Evolutionary conservation across 2,113 vertebrate genomes (phyloP).

Genomic region (Callospermophilus lateralis): DNA sequence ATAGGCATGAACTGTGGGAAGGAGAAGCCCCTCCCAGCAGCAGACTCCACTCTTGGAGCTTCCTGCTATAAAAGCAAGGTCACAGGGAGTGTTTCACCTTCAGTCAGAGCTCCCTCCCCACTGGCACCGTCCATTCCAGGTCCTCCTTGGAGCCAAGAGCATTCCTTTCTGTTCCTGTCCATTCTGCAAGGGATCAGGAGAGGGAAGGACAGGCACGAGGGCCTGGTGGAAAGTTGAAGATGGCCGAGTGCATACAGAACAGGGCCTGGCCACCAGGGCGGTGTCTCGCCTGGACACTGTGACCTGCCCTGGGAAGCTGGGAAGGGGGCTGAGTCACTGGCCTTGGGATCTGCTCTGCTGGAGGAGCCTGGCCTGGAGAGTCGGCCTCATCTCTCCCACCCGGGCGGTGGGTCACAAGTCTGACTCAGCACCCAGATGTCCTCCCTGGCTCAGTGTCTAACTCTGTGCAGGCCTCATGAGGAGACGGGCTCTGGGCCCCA

Average conservation of each 20-base stretch:
- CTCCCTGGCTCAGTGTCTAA: constrained; percentile 50
- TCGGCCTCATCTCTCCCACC: background rate
- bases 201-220: background rate
- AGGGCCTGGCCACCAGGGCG: background rate
- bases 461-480: background rate
- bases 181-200: background rate
- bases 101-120: background rate
- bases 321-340: constrained; percentile 24
- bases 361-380: background rate
- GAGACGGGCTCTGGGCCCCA: background rate
- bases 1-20: constrained; percentile 62
- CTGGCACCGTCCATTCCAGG: background rate
- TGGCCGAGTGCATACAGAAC: background rate
- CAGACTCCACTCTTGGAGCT: background rate
- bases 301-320: background rate
- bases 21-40: constrained; percentile 61
- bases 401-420: constrained; percentile 61
- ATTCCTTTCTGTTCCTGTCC: background rate
- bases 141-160: background rate
- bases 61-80: constrained; percentile 32
- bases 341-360: constrained; percentile 35
- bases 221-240: background rate
- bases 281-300: background rate
- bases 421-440: constrained; percentile 79
- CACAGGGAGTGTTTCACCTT: background rate